Conservation (phyloP, 1,140 invertebrate genomes). For the Musca vetustissima region DNA sequence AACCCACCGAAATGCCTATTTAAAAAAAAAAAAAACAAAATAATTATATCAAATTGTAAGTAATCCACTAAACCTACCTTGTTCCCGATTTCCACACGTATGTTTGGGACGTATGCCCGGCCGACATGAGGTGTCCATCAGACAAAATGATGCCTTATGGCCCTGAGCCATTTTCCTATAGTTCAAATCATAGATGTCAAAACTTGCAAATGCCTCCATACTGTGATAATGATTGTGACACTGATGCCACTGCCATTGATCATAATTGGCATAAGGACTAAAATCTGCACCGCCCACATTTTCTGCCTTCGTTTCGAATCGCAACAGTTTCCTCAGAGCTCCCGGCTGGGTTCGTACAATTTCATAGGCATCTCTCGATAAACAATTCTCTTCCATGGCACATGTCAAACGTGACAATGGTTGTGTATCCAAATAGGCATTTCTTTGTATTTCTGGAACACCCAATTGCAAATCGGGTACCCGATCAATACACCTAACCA, state of each 20-base stretch:
- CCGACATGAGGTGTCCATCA: slow-evolving; percentile 90
- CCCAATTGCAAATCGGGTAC: slow-evolving; percentile 87
- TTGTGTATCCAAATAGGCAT: slow-evolving; percentile 83
- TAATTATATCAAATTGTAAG: neutral
- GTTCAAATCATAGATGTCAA: slow-evolving; percentile 78
- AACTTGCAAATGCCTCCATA: slow-evolving; percentile 96
- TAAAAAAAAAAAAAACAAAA: no score
- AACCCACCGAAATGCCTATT: slow-evolving; percentile 86
- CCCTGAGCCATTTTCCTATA: slow-evolving; percentile 86
- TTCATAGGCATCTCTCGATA: slow-evolving; percentile 80
- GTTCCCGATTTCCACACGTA: slow-evolving; percentile 88
- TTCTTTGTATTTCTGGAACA: slow-evolving; percentile 72
- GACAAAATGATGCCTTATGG: slow-evolving; percentile 95
- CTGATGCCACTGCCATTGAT: slow-evolving; percentile 94
- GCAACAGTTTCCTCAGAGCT: slow-evolving; percentile 38
- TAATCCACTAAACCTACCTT: slow-evolving; percentile 58
- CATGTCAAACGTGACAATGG: slow-evolving; percentile 83
- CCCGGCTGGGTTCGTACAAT: slow-evolving; percentile 58
- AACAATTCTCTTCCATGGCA: slow-evolving; percentile 95
- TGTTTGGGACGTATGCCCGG: slow-evolving; percentile 72
- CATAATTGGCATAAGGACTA: slow-evolving; percentile 81
- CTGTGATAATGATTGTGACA: slow-evolving; percentile 98
- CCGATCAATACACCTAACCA: slow-evolving; percentile 69
- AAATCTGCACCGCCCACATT: slow-evolving; percentile 93
- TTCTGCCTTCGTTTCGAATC: slow-evolving; percentile 69